These are phyloP conservation scores for Paracanthobrama guichenoti DNA, from an alignment of 2,113 vertebrate species.

Conservation along the genomic window DNA sequence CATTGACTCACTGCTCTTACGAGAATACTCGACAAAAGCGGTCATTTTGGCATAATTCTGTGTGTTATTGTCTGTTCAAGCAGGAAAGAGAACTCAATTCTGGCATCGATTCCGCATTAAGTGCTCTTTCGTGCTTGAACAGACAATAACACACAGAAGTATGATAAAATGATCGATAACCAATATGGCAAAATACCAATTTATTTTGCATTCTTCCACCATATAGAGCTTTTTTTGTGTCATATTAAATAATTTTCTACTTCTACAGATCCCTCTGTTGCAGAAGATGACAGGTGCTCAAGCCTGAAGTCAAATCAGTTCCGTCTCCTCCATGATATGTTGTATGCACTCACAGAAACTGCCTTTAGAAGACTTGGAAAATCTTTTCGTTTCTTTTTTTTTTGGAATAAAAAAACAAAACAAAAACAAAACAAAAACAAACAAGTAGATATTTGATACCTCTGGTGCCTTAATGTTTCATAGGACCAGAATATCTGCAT, in stretches of 20 bases:
- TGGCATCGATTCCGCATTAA: too few relatives aligned
- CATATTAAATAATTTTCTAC: background rate
- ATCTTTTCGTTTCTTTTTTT: constrained; percentile 66
- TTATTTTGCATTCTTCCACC: background rate
- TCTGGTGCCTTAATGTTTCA: constrained; percentile 92
- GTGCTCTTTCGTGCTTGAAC: too few relatives aligned
- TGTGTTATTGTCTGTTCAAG: too few relatives aligned
- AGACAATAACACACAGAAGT: too few relatives aligned
- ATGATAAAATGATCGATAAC: background rate
- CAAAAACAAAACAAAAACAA: constrained; percentile 69
- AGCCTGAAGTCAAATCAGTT: constrained; percentile 69
- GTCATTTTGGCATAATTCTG: too few relatives aligned
- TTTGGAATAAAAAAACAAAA: constrained; percentile 48
- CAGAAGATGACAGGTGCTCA: constrained; percentile 81
- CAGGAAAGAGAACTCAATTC: too few relatives aligned
- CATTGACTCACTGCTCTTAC: too few relatives aligned
- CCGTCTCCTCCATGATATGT: constrained; percentile 60
- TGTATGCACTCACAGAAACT: constrained; percentile 79
- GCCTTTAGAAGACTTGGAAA: constrained; percentile 78
- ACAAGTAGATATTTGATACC: constrained; percentile 74
- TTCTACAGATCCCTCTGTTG: constrained; percentile 85
- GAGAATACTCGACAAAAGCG: too few relatives aligned
- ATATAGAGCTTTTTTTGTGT: background rate
- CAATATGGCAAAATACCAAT: background rate
- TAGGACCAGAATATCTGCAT: constrained; percentile 87